Conservation (phyloP, 2,113 vertebrate species). For the Jacana jacana region DNA sequence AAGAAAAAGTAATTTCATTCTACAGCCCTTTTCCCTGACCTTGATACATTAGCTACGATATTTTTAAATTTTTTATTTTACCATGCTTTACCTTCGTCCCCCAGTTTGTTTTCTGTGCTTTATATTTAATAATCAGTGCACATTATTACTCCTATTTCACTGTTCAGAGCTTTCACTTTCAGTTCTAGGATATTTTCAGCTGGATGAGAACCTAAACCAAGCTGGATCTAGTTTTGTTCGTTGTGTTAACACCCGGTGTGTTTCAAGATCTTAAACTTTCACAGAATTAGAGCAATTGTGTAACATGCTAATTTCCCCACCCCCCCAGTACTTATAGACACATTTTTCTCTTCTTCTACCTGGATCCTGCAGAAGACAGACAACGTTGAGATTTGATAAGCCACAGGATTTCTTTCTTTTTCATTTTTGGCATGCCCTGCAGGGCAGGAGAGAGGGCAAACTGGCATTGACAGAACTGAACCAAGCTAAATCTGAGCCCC, state of each 20-base stretch:
- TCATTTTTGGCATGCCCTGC: neutral
- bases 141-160: neutral
- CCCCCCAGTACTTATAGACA: neutral
- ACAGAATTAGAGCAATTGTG: neutral
- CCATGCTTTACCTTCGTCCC: neutral
- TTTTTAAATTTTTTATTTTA: constrained; percentile 25
- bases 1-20: constrained; percentile 36
- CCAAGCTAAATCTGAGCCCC: neutral
- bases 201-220: neutral
- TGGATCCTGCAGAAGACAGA: neutral
- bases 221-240: neutral
- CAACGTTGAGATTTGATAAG: neutral
- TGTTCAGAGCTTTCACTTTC: neutral
- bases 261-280: neutral
- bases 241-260: neutral
- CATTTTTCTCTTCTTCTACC: neutral
- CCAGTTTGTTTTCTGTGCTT: neutral
- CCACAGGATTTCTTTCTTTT: neutral
- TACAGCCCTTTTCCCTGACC: neutral
- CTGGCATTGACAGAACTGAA: neutral
- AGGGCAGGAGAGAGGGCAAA: constrained; percentile 13
- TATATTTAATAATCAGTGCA: neutral
- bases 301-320: neutral
- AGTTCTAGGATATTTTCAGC: neutral
- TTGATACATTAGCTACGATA: neutral